Conservation (phyloP, 2,797 vertebrate genomes). For the Passerculus sandwichensis region DNA sequence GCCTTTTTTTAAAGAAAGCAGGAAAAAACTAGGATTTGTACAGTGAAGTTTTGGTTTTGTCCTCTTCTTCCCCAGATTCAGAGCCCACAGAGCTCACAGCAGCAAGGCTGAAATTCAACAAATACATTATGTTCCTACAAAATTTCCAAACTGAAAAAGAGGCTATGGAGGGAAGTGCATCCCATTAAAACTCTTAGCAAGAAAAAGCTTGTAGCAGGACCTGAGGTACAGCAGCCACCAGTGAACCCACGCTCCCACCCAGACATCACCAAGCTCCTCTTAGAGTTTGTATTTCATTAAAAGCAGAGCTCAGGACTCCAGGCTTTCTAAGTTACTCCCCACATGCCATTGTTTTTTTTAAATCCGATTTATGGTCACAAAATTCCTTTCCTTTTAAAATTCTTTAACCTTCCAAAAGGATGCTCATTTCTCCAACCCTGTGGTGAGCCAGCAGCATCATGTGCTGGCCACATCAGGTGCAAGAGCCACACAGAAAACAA, state of each 20-base stretch:
- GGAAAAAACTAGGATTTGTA: neutral
- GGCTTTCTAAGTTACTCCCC: neutral
- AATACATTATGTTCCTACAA: neutral
- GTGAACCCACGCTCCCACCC: neutral
- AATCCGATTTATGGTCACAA: neutral
- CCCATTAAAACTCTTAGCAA: neutral
- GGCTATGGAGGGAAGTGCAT: neutral
- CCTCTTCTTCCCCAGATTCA: neutral
- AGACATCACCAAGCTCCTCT: neutral
- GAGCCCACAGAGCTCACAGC: neutral
- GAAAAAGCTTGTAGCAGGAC: neutral
- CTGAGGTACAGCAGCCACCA: neutral
- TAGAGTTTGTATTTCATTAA: neutral
- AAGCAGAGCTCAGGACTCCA: neutral
- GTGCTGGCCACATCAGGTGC: neutral
- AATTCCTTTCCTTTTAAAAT: neutral
- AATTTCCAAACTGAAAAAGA: neutral
- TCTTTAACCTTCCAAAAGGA: neutral
- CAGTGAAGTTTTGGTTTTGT: fast-evolving
- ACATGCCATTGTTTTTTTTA: neutral
- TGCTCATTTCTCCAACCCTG: neutral
- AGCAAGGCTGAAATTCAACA: neutral
- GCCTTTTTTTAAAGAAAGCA: neutral
- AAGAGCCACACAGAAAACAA: neutral
- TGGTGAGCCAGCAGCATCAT: neutral